Conservation (phyloP, 1,140 invertebrate genomes). For the Phenacoccus solenopsis region DNA sequence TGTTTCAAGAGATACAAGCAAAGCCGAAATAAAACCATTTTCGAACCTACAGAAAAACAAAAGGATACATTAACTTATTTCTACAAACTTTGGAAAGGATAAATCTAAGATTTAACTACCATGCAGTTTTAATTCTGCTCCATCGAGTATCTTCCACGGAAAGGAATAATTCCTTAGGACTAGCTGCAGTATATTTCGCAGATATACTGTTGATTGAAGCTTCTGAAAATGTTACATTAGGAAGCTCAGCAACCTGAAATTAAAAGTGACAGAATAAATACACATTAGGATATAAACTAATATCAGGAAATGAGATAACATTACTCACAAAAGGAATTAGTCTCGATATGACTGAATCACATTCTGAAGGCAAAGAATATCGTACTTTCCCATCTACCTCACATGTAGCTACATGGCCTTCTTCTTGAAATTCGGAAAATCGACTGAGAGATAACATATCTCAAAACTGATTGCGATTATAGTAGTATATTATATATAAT, state of each 20-base stretch:
- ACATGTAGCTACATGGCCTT: background rate
- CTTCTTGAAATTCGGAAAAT: constrained; percentile 11
- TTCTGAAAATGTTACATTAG: constrained; percentile 5
- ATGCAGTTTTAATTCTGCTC: background rate
- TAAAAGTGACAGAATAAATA: too few relatives aligned
- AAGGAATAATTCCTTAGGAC: background rate
- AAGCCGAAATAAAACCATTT: background rate
- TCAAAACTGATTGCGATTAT: too few relatives aligned
- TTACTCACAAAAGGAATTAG: background rate
- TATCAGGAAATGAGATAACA: too few relatives aligned
- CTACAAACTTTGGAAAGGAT: too few relatives aligned
- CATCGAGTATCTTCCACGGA: background rate
- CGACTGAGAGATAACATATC: background rate
- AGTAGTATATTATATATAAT: too few relatives aligned
- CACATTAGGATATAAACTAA: too few relatives aligned
- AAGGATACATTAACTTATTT: too few relatives aligned
- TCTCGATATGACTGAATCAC: background rate
- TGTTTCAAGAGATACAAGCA: background rate
- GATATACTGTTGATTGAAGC: background rate
- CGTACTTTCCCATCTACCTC: background rate
- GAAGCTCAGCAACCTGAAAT: background rate
- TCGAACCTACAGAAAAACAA: background rate
- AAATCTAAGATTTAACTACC: too few relatives aligned
- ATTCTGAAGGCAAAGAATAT: background rate
- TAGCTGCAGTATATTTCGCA: background rate